Conservation (phyloP, 2,113 vertebrate species). For the Tychaedon coryphoeus region DNA sequence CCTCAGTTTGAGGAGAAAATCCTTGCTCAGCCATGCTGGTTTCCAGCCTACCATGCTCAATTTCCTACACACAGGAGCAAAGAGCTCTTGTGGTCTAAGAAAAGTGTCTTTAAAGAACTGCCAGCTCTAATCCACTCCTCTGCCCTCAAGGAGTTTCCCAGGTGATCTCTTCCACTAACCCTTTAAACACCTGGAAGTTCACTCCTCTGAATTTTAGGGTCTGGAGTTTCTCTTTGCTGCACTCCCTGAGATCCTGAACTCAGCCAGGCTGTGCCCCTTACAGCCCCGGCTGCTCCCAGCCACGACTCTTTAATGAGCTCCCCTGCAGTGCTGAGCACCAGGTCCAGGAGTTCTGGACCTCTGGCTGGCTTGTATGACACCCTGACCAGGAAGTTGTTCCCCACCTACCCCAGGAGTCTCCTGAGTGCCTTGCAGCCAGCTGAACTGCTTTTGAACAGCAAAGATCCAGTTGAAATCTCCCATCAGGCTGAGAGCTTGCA, state of each 20-base stretch:
- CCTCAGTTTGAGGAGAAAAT: neutral
- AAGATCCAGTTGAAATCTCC: neutral
- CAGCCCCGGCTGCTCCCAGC: neutral
- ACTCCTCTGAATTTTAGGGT: no score
- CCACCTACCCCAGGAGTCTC: neutral
- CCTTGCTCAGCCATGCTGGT: neutral
- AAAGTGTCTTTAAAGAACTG: neutral
- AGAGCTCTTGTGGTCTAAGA: neutral
- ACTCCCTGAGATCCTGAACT: neutral
- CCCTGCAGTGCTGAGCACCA: neutral
- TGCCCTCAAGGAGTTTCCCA: neutral
- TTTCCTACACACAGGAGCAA: neutral
- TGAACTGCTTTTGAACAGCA: neutral
- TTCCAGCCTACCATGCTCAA: neutral
- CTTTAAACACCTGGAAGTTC: neutral
- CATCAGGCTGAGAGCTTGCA: neutral
- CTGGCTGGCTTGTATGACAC: neutral
- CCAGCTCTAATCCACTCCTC: neutral
- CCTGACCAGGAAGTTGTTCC: neutral
- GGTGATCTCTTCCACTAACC: no score
- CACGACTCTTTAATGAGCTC: neutral
- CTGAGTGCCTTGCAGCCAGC: neutral
- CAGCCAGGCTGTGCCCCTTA: accelerated
- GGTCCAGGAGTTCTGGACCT: no score
- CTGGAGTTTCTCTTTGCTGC: neutral